Conservation (phyloP, 2,113 vertebrate species). For the Madoqua kirkii region DNA sequence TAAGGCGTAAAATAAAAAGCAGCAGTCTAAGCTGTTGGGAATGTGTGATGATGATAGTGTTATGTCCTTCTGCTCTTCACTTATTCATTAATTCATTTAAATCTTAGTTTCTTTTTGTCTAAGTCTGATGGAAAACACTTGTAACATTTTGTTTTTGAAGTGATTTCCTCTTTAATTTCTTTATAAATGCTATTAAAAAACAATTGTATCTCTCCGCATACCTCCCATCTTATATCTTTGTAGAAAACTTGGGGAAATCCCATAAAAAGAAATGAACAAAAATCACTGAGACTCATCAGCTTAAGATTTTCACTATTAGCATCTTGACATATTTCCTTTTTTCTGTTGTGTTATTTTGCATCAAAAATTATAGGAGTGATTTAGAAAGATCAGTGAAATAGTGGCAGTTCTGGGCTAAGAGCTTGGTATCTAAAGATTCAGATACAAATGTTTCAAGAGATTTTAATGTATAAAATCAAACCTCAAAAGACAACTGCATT, state of each 20-base stretch:
- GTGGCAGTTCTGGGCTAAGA: background rate
- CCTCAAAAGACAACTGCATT: constrained; percentile 42
- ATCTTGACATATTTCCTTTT: constrained; percentile 24
- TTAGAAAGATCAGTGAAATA: background rate
- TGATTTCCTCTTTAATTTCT: background rate
- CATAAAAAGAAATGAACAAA: background rate
- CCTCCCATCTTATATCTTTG: background rate
- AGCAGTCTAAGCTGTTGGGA: background rate
- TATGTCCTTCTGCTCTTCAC: rapidly evolving
- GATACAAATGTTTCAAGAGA: constrained; percentile 19
- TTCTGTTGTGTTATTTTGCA: background rate
- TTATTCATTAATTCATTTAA: background rate
- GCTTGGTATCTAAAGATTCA: constrained; percentile 9
- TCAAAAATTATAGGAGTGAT: background rate
- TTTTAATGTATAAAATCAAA: constrained; percentile 54
- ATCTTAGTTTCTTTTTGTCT: background rate
- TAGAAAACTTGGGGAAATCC: background rate
- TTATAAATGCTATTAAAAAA: background rate
- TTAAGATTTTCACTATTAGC: constrained; percentile 6
- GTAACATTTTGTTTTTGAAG: background rate
- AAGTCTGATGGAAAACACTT: background rate
- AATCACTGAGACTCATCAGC: background rate
- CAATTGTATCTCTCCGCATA: background rate
- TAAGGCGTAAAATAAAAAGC: background rate
- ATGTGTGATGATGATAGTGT: background rate